phyloP scores from a whole-genome alignment of 2,888 invertebrate species.

The Ceratothoa steindachneri region DNA sequence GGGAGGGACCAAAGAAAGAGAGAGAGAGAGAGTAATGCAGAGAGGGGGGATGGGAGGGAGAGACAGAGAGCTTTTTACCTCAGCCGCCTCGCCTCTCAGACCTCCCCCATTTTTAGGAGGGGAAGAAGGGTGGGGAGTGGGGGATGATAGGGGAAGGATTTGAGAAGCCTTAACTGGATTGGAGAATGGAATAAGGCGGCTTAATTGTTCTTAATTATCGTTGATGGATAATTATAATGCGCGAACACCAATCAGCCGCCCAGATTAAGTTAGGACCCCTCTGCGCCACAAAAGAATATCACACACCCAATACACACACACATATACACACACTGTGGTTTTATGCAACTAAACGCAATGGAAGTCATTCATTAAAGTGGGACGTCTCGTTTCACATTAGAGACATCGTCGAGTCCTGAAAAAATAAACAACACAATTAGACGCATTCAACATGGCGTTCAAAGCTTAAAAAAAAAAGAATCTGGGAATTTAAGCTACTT shows the following conservation, averaged over 20 bases:
- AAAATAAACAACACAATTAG: too few species aligned
- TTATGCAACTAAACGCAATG: too few species aligned
- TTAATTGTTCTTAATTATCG: neutral
- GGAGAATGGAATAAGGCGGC: neutral
- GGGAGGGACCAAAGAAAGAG: neutral
- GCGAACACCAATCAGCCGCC: neutral
- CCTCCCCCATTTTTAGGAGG: too few species aligned
- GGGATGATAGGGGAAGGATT: neutral
- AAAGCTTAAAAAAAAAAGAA: too few species aligned
- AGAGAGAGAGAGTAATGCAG: neutral
- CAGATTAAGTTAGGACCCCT: neutral
- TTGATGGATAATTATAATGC: neutral
- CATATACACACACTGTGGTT: neutral
- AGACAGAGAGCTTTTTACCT: neutral
- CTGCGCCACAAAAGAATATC: neutral
- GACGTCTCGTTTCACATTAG: too few species aligned
- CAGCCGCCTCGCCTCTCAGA: too few species aligned
- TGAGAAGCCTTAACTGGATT: neutral
- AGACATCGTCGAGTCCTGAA: too few species aligned
- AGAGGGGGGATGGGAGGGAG: neutral
- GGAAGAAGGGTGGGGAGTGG: neutral
- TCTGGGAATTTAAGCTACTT: too few species aligned
- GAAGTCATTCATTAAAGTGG: too few species aligned
- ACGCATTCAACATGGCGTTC: too few species aligned
- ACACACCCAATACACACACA: neutral